Base-by-base conservation (phyloP, 2,797 vertebrate species). In the Nannoperca obscura region DNA sequence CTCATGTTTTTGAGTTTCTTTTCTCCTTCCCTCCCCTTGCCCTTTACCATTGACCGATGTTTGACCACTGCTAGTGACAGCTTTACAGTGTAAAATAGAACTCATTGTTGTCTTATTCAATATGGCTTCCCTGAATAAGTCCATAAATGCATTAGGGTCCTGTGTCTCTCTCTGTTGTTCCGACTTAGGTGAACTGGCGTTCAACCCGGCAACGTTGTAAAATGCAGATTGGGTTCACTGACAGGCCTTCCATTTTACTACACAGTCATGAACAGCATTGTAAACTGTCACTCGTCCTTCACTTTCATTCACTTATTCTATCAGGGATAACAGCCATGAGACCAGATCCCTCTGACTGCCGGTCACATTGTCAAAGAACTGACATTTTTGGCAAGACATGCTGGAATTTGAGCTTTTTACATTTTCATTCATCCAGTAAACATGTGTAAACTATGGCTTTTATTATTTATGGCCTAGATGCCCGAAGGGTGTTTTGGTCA, bases 201-300 rank as follows among this genome's bases (percentile, higher is more conserved):
- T 94, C 91, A 94, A 94, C 93, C 89, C 86, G 7, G 78, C 82
- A 42, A 73, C 15, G 85, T 88, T 94, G 93, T 96, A 95, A 96
- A 96, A 96, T 95, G 94, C 90, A 94, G 93, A 94, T 92, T 74
- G 92, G 92, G 93, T 95, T 95, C 94, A 94, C 89, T 90, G 82
- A 66, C 93, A 91, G 94, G 91, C 88, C 94, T 93, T 77, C 55
- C 27, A 32, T 92, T 95, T 95, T 95, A 94, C 92, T 84, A 86
- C 93, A 89, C 90, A 93, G 82, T 84, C 88, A 89, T 86, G 92
- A 90, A 88, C 89, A 34, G 73, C 86, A 73, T 92, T 92, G 91
- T 94, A 91, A 94, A 92, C 72, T 75, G 85, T 89, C 60, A 83
- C 82, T 89, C 76, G 79, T 91, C 86, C 90, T 80, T 90, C 91